A percentile compares a stretch with the other conserved stretches of the same genome.
Conservation (phyloP, 2,113 vertebrate species). For the Dendropsophus ebraccatus region DNA sequence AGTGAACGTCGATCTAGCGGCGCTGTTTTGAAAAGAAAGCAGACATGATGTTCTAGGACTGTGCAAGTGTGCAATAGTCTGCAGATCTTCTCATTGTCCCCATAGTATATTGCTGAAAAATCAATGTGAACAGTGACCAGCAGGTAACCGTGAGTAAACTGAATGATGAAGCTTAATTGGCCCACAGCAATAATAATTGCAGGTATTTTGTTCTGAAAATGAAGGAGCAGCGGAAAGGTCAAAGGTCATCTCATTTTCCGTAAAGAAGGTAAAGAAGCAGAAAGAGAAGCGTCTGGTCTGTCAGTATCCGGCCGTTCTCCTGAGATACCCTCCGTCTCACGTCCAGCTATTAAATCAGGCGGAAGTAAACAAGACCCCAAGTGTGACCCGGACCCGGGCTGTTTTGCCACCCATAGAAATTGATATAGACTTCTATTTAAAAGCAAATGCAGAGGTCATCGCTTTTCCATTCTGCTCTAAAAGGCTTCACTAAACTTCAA, state of each 20-base stretch:
- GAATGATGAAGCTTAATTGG: background rate
- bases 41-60: too few species aligned
- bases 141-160: background rate
- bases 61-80: too few species aligned
- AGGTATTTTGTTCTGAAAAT: background rate
- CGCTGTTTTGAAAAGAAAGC: too few species aligned
- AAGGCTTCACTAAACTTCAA: slow-evolving; percentile 57
- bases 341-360: slow-evolving; percentile 35
- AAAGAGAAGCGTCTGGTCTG: slow-evolving; percentile 33
- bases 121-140: background rate
- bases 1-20: too few species aligned
- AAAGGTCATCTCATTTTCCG: slow-evolving; percentile 23
- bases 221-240: background rate
- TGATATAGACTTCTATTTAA: slow-evolving; percentile 55
- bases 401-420: slow-evolving; percentile 34
- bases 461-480: slow-evolving; percentile 52
- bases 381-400: background rate
- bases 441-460: slow-evolving; percentile 40
- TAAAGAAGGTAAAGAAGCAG: slow-evolving; percentile 25
- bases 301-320: slow-evolving; percentile 15
- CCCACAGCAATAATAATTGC: background rate
- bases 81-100: too few species aligned
- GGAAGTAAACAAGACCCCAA: slow-evolving; percentile 26
- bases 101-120: background rate
- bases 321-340: slow-evolving; percentile 20